Evolutionary conservation across 2,113 vertebrate genomes (phyloP).

Genomic region (Chelonoidis abingdonii): DNA sequence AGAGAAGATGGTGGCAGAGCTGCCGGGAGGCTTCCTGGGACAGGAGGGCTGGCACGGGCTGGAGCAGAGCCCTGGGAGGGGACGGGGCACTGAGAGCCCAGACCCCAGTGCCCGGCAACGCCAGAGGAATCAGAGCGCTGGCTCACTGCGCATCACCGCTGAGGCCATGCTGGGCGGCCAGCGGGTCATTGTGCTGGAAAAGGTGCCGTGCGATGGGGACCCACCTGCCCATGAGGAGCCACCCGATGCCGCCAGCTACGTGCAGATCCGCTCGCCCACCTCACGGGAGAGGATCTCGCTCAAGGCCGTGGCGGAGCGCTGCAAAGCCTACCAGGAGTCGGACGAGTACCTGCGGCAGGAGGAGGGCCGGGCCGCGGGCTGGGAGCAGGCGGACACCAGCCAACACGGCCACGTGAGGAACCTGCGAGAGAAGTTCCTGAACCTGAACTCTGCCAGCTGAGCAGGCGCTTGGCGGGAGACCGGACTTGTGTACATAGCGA

Average conservation of each 20-base stretch:
- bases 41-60: neutral
- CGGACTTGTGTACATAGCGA: neutral
- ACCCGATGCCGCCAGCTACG: constrained; percentile 48
- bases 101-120: neutral
- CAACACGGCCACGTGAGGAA: constrained; percentile 88
- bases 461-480: neutral
- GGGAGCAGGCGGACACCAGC: constrained; percentile 60
- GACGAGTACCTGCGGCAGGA: constrained; percentile 77
- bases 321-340: constrained; percentile 85
- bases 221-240: neutral
- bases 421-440: constrained; percentile 94
- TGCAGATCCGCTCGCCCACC: constrained; percentile 83
- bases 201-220: constrained; percentile 18
- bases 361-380: constrained; percentile 32
- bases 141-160: constrained; percentile 67
- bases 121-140: neutral
- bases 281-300: constrained; percentile 87
- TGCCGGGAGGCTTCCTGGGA: neutral
- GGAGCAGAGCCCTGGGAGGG: neutral
- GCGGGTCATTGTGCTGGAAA: constrained; percentile 84
- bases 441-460: constrained; percentile 83
- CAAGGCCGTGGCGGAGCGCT: constrained; percentile 82
- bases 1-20: constrained; percentile 70
- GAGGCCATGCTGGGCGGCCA: constrained; percentile 75
- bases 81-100: neutral